Evolutionary conservation across 2,888 invertebrate genomes (phyloP), one percentile per base, ranked within the genome.

Genomic region (Griposia aprilina): DNA sequence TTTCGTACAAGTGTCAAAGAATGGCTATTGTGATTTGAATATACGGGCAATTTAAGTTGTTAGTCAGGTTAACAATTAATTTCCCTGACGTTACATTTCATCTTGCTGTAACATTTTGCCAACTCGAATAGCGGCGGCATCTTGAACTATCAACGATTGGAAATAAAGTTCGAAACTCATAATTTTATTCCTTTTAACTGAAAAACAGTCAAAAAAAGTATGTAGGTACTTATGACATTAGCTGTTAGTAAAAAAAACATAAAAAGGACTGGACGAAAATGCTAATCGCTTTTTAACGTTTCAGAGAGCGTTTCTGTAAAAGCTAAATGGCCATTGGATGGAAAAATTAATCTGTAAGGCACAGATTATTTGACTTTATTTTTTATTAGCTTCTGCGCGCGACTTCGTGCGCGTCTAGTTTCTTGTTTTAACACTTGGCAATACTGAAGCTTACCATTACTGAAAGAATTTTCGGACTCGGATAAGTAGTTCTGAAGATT

Each of bases 201-300:
- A 45, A 74, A 72, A 65, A 45, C 57, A 20, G 15, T 20, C 15
- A 17, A n/a, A 45, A 23, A 63, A 73, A 45, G 50, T 63, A 57
- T 26, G 26, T 55, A 76, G 1, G 52, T 20, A 36, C 15, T 6
- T 15, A n/a, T 10, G 45, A 79, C 65, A 79, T 81, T 52, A 72
- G 50, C 59, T 74, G 65, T 52, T 81, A 52, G 65, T 74, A 23
- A 57, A 59, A 81, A 76, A 63, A 73, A 45, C 30, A 45, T 45
- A 52, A 79, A 71, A 74, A 65, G 45, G 57, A 52, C 52, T 74
- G 57, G 52, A 52, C 52, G 59, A 81, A 79, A 81, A 81, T 59
- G 82, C 75, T 79, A 79, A 79, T 79, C 75, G 65, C 82, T 81
- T 79, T 79, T 79, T 81, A 79, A 79, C 59, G 79, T 81, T 79